Evolutionary conservation across 1,140 invertebrate genomes (phyloP).

Genomic region (Teleopsis dalmanni): DNA sequence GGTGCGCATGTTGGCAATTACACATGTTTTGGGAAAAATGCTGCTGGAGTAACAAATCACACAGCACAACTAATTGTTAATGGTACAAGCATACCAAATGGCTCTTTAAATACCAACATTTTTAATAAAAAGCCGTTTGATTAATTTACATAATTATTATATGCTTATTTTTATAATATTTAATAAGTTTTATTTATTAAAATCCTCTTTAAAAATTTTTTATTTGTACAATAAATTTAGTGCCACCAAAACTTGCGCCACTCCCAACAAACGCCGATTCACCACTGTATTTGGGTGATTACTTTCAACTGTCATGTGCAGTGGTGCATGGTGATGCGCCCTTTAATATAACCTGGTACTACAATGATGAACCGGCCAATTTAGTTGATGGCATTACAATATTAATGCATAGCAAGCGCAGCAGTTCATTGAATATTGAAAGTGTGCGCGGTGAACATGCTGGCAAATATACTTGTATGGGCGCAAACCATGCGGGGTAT

Average conservation of each 20-base stretch:
- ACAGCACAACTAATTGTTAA: slow-evolving; percentile 61
- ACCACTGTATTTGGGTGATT: slow-evolving; percentile 68
- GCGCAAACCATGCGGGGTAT: slow-evolving; percentile 67
- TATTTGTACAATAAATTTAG: slow-evolving; percentile 43
- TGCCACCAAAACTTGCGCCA: slow-evolving; percentile 63
- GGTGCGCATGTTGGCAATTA: slow-evolving; percentile 69
- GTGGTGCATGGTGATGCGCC: slow-evolving; percentile 73
- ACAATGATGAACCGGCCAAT: slow-evolving; percentile 54
- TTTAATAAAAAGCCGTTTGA: no score
- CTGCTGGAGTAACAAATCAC: slow-evolving; percentile 57
- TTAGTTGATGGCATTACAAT: slow-evolving; percentile 39
- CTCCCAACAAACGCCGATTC: slow-evolving; percentile 61
- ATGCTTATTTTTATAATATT: not conserved
- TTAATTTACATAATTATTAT: no score
- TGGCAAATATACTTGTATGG: slow-evolving; percentile 62
- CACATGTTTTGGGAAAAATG: slow-evolving; percentile 71
- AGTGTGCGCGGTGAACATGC: slow-evolving; percentile 58
- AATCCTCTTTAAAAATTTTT: not conserved
- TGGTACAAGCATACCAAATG: slow-evolving; percentile 45
- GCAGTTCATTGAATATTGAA: slow-evolving; percentile 68
- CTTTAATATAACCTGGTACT: slow-evolving; percentile 67
- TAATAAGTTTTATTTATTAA: slow-evolving; percentile 7
- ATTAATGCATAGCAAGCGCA: slow-evolving; percentile 44
- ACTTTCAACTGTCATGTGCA: slow-evolving; percentile 66
- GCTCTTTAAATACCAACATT: not conserved